Evolutionary conservation across 2,888 invertebrate species (phyloP).

Genomic region (Lagria hirta): DNA sequence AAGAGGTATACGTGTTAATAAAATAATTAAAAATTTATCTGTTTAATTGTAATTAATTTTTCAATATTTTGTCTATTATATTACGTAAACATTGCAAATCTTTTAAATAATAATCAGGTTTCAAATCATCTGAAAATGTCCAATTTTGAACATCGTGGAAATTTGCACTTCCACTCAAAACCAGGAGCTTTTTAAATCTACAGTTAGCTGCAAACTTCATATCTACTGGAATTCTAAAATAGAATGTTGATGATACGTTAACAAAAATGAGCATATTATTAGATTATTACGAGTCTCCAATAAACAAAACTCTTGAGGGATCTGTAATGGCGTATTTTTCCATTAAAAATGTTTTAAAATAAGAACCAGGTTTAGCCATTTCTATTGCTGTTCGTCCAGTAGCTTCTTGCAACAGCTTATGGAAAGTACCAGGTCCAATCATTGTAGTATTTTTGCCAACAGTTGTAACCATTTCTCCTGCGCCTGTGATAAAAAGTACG

Average conservation of each 20-base stretch:
- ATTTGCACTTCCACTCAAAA: slow-evolving; percentile 63
- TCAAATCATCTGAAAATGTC: slow-evolving; percentile 55
- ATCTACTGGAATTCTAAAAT: slow-evolving; percentile 34
- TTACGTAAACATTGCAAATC: no score
- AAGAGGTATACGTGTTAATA: no score
- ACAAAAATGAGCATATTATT: no score
- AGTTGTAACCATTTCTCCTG: slow-evolving; percentile 54
- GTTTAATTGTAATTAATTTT: no score
- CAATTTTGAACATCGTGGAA: slow-evolving; percentile 31
- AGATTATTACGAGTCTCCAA: slow-evolving; percentile 83
- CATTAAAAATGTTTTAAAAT: slow-evolving; percentile 56
- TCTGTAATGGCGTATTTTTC: slow-evolving; percentile 62
- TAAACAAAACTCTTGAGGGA: slow-evolving; percentile 71
- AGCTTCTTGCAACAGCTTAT: slow-evolving; percentile 21
- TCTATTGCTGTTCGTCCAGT: slow-evolving; percentile 45
- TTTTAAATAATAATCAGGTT: slow-evolving; percentile 55
- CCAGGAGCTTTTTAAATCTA: slow-evolving; percentile 73
- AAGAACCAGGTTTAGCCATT: slow-evolving; percentile 58
- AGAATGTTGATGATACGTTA: no score
- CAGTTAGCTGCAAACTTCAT: slow-evolving; percentile 59
- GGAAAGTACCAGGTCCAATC: slow-evolving; percentile 49
- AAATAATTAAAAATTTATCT: no score
- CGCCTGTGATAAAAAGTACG: slow-evolving; percentile 58
- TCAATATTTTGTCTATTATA: no score
- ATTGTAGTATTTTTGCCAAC: slow-evolving; percentile 45